Percentiles rank a stretch among this genome's conserved stretches.
These are phyloP conservation scores for Harlomillsia oculata DNA, from an alignment of 1,140 invertebrate species.

Conservation along the genomic window DNA sequence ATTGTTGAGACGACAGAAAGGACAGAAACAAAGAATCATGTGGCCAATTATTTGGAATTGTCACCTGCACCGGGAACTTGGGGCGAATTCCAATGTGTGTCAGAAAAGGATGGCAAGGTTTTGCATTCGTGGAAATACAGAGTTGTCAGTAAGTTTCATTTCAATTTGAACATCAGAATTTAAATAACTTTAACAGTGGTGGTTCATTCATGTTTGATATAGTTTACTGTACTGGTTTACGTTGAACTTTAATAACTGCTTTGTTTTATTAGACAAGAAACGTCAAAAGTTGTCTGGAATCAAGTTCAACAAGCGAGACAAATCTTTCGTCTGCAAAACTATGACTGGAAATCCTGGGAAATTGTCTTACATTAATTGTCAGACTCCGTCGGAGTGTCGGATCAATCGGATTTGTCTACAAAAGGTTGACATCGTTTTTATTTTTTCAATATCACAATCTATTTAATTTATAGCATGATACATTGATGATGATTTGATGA, in stretches of 20 bases:
- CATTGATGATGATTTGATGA: too few species aligned
- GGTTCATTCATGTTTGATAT: too few species aligned
- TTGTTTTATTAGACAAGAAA: constrained; percentile 2
- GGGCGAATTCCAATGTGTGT: constrained; percentile 24
- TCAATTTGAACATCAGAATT: background rate
- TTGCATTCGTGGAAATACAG: constrained; percentile 26
- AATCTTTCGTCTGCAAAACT: constrained; percentile 18
- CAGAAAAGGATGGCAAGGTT: constrained; percentile 14
- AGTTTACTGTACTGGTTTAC: background rate
- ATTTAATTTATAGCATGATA: background rate
- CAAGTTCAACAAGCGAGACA: constrained; percentile 21
- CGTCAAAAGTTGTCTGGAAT: constrained; percentile 18
- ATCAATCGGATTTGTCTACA: constrained; percentile 23
- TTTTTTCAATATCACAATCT: too few species aligned
- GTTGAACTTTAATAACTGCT: background rate
- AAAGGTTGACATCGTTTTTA: too few species aligned
- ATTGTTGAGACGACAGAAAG: constrained; percentile 20
- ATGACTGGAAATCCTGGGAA: constrained; percentile 9
- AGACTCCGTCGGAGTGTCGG: constrained; percentile 19
- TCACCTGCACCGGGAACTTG: constrained; percentile 3
- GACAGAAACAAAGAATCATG: constrained; percentile 12
- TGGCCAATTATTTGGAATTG: constrained; percentile 26
- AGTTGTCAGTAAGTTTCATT: constrained; percentile 19
- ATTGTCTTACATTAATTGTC: constrained; percentile 18
- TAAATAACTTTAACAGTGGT: too few species aligned